phyloP scores from a whole-genome alignment of 2,888 invertebrate genomes.

The Lapara coniferarum region DNA sequence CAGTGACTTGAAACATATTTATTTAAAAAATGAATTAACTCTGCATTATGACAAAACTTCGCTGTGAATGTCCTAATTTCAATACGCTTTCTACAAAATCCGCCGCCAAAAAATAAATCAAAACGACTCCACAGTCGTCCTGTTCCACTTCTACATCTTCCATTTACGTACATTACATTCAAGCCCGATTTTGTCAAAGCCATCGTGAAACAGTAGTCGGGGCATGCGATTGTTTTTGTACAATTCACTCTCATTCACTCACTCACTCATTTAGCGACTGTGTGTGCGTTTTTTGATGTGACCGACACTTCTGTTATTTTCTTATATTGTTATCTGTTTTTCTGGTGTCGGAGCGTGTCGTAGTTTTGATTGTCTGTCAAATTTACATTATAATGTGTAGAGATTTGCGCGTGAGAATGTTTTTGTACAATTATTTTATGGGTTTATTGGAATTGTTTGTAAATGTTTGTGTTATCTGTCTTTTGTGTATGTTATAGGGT shows the following conservation, averaged over 20 bases:
- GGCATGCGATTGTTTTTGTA: slow-evolving; percentile 79
- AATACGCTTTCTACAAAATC: too few species aligned
- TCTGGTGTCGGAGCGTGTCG: slow-evolving; percentile 64
- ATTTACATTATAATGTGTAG: slow-evolving; percentile 71
- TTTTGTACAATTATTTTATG: slow-evolving; percentile 42
- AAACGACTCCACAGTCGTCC: slow-evolving; percentile 46
- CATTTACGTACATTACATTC: slow-evolving; percentile 78
- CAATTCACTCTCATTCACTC: slow-evolving; percentile 68
- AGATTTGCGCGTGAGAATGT: slow-evolving; percentile 68
- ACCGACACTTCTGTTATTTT: slow-evolving; percentile 73
- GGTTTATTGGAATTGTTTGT: background rate
- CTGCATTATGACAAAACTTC: too few species aligned
- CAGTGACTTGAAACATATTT: too few species aligned
- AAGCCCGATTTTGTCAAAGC: slow-evolving; percentile 79
- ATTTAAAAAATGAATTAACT: too few species aligned
- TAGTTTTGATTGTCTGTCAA: slow-evolving; percentile 79
- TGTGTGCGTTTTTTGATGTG: slow-evolving; percentile 67
- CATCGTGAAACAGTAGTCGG: slow-evolving; percentile 75
- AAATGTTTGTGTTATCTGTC: background rate
- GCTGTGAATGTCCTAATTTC: too few species aligned
- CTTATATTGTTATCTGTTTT: slow-evolving; percentile 65
- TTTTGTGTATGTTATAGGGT: too few species aligned
- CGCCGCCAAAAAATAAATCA: slow-evolving; percentile 6
- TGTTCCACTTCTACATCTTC: slow-evolving; percentile 64
- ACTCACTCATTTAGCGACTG: slow-evolving; percentile 68